A percentile compares a stretch with the other conserved stretches of the same genome.
These are phyloP conservation scores for Nasonovia ribisnigri DNA, from an alignment of 2,888 invertebrate species.

Conservation along the genomic window DNA sequence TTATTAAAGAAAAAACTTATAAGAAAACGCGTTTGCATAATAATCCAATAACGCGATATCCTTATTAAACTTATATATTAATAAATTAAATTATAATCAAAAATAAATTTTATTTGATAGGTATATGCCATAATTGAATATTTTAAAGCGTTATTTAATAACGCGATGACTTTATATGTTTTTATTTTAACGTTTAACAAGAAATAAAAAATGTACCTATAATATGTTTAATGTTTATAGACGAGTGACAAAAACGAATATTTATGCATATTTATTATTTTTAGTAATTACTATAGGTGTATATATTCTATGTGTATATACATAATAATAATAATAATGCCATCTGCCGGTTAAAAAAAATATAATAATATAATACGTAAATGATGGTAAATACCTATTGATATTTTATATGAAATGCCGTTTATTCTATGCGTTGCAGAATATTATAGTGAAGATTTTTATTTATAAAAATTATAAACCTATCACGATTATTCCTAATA, in stretches of 20 bases:
- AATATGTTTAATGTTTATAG: background rate
- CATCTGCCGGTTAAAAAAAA: background rate
- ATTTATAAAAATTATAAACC: background rate
- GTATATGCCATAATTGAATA: background rate
- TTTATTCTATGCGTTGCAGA: background rate
- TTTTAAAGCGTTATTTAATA: background rate
- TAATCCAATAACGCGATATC: background rate
- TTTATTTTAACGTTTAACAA: background rate
- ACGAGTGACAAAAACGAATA: background rate
- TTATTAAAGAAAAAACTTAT: background rate
- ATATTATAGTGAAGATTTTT: background rate
- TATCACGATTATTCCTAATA: background rate
- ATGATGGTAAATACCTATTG: background rate
- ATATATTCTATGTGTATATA: background rate
- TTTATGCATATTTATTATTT: background rate
- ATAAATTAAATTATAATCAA: background rate
- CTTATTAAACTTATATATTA: background rate
- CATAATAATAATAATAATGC: background rate
- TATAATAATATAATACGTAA: background rate
- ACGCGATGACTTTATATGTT: background rate
- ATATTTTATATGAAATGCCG: background rate
- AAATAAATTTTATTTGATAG: background rate
- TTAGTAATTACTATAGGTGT: background rate
- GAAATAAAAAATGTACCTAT: background rate
- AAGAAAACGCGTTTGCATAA: conserved; percentile 9